phyloP scores from a whole-genome alignment of 1,140 invertebrate genomes.

The Diachasmimorpha longicaudata region DNA sequence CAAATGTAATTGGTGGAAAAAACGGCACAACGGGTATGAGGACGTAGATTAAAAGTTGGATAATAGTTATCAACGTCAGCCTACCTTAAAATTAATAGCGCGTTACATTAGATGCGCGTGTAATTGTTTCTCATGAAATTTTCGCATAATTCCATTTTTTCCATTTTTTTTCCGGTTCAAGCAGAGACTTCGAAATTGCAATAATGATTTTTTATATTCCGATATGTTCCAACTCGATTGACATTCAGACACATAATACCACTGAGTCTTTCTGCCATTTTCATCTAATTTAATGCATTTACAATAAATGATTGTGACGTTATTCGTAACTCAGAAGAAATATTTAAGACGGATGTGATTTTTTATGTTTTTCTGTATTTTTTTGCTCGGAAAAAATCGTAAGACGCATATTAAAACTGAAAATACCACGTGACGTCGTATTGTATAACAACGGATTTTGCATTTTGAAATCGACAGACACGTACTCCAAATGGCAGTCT shows the following conservation, averaged over 20 bases:
- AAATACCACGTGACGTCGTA: conserved; percentile 23
- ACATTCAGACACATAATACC: not conserved
- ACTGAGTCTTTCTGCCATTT: not conserved
- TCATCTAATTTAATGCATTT: not conserved
- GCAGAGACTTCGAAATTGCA: conserved; percentile 17
- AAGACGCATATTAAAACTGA: not conserved
- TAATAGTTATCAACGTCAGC: conserved; percentile 34
- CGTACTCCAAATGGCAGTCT: conserved; percentile 36
- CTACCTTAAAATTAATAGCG: conserved; percentile 37
- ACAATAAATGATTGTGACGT: conserved; percentile 13
- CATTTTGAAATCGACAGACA: not conserved
- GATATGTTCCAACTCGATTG: conserved; percentile 42
- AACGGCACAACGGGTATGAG: not conserved
- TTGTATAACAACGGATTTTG: not conserved
- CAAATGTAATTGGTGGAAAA: conserved; percentile 8
- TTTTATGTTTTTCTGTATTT: not conserved
- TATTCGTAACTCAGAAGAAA: not conserved
- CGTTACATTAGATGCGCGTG: conserved; percentile 24
- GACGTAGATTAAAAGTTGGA: conserved; percentile 28
- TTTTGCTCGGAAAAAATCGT: too few species aligned
- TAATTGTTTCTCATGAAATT: conserved; percentile 27
- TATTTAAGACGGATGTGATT: not conserved
- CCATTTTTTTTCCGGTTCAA: not conserved
- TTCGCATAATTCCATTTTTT: not conserved
- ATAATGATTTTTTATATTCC: conserved; percentile 22